Evolutionary conservation across 1,140 invertebrate species (phyloP).

Genomic region (Megalonaias nervosa): DNA sequence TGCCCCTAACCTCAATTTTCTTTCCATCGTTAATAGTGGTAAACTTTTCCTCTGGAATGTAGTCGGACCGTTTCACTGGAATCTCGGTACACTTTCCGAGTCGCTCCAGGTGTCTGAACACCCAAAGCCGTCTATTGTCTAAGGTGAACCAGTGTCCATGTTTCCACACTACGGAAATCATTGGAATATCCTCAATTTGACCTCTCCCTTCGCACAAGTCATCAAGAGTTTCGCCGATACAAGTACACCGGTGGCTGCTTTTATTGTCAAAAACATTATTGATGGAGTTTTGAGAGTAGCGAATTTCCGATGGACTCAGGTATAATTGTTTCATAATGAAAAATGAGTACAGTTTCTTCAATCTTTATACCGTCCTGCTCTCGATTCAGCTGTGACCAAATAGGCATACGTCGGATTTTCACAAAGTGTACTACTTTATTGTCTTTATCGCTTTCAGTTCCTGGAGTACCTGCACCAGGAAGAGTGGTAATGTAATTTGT

Average conservation of each 20-base stretch:
- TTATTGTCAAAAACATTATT: neutral
- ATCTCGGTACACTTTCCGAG: neutral
- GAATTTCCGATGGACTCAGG: conserved; percentile 22
- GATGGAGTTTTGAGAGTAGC: conserved; percentile 16
- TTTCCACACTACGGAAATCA: conserved; percentile 5
- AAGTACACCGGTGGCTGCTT: neutral
- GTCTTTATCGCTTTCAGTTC: no score
- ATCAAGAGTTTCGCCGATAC: conserved; percentile 14
- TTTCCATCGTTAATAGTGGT: conserved; percentile 5
- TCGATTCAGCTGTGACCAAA: no score
- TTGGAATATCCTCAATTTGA: neutral
- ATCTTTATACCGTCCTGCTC: no score
- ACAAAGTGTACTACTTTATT: no score
- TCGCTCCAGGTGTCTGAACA: conserved; percentile 14
- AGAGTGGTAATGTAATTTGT: no score
- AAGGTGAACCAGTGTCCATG: conserved; percentile 9
- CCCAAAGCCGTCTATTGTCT: conserved; percentile 23
- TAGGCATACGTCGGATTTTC: no score
- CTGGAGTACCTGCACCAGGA: no score
- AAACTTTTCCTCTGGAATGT: conserved; percentile 14
- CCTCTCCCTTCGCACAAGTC: neutral
- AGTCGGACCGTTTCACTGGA: neutral
- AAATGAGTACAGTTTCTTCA: no score
- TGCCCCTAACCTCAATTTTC: neutral
- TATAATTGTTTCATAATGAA: neutral